phyloP scores from a whole-genome alignment of 2,888 invertebrate genomes.

The Dryadula phaetusa region DNA sequence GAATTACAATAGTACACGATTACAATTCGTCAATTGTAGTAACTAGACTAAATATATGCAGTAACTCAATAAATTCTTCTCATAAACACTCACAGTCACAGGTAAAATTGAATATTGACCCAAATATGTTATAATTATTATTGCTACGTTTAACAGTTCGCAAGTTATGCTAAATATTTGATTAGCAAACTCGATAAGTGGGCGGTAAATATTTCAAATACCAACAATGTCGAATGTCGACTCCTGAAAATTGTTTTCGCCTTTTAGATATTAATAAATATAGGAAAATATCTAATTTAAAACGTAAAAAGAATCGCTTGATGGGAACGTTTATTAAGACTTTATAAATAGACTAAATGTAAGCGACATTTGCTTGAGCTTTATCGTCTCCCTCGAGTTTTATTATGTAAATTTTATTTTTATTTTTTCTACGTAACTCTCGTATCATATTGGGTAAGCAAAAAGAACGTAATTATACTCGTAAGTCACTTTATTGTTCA shows the following conservation, averaged over 20 bases:
- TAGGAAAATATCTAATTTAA: background rate
- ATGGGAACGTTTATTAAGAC: background rate
- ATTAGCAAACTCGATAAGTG: background rate
- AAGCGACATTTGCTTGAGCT: constrained; percentile 2
- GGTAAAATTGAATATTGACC: background rate
- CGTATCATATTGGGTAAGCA: background rate
- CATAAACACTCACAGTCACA: background rate
- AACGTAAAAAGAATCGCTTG: background rate
- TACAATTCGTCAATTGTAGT: too few species aligned
- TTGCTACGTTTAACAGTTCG: background rate
- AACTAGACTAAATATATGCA: too few species aligned
- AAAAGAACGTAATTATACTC: too few species aligned
- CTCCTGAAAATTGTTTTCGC: background rate
- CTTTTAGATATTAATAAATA: background rate
- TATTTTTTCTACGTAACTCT: background rate
- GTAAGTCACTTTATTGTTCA: too few species aligned
- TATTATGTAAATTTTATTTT: background rate
- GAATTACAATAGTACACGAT: too few species aligned
- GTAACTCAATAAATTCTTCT: too few species aligned
- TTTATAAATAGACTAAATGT: constrained; percentile 6
- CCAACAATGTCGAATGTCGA: background rate
- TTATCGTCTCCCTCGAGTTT: background rate
- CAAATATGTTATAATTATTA: background rate
- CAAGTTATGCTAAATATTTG: constrained; percentile 7
- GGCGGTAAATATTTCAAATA: background rate